phyloP scores from a whole-genome alignment of 2,888 invertebrate genomes.

The Philaethria dido region DNA sequence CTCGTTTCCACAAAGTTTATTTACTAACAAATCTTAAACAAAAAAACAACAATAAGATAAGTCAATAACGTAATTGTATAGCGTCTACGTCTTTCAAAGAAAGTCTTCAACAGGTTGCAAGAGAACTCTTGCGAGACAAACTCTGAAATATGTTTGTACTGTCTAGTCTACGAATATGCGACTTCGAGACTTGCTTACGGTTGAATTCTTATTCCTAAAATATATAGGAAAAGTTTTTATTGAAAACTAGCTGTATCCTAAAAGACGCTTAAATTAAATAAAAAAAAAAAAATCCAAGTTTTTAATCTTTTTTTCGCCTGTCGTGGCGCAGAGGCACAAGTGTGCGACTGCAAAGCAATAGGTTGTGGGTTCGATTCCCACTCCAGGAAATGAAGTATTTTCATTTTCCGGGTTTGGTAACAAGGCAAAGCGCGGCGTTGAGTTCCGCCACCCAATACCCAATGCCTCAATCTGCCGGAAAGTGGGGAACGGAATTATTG shows the following conservation, averaged over 20 bases:
- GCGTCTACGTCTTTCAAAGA: slow-evolving; percentile 58
- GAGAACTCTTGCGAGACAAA: slow-evolving; percentile 47
- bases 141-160: slow-evolving; percentile 39
- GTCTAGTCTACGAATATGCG: slow-evolving; percentile 24
- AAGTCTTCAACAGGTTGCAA: slow-evolving; percentile 66
- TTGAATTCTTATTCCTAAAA: neutral
- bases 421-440: no score
- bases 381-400: no score
- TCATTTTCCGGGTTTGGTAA: no score
- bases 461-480: no score
- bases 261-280: no score
- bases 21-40: neutral
- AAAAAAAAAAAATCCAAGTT: no score
- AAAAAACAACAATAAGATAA: neutral
- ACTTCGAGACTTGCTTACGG: slow-evolving; percentile 8
- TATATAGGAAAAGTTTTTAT: slow-evolving; percentile 1
- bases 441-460: no score
- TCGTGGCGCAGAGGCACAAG: no score
- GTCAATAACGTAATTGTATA: slow-evolving; percentile 2
- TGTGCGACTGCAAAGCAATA: no score
- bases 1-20: neutral
- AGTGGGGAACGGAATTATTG: no score
- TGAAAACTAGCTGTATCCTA: neutral
- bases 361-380: no score
- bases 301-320: no score